These are phyloP conservation scores for Andrena trimmerana DNA, from an alignment of 2,888 invertebrate species.

Conservation along the genomic window DNA sequence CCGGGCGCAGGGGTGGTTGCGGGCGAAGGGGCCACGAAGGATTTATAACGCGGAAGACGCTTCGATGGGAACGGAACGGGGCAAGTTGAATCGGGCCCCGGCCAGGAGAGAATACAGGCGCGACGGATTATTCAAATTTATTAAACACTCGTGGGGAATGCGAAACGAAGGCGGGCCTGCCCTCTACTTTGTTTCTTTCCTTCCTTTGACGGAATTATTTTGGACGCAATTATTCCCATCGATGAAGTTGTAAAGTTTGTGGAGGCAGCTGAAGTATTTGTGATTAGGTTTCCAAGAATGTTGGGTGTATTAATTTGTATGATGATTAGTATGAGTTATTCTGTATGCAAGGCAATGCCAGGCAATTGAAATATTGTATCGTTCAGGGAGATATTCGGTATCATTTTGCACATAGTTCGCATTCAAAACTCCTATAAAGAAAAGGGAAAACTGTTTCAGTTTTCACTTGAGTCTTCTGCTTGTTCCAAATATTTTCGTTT, in stretches of 20 bases:
- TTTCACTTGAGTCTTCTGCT: too few relatives aligned
- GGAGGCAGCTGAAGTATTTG: neutral
- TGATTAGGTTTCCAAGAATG: neutral
- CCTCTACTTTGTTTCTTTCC: neutral
- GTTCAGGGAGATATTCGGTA: neutral
- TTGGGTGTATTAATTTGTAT: neutral
- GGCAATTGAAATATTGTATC: neutral
- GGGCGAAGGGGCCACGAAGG: neutral
- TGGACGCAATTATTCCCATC: neutral
- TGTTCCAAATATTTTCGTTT: too few relatives aligned
- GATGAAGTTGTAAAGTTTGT: neutral
- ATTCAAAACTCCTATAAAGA: too few relatives aligned
- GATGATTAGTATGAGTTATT: neutral
- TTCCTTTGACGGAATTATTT: neutral
- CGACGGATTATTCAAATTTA: slow-evolving; percentile 9
- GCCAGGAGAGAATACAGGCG: neutral
- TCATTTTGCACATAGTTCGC: too few relatives aligned
- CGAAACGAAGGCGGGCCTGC: neutral
- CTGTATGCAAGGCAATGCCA: neutral
- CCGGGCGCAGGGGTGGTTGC: neutral
- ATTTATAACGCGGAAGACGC: slow-evolving; percentile 10
- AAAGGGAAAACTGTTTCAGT: too few relatives aligned
- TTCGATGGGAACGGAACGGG: neutral
- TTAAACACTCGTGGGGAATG: neutral
- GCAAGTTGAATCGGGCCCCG: neutral